A percentile compares a stretch with the other conserved stretches of the same genome.
Evolutionary conservation across 2,113 vertebrate genomes (phyloP).

Genomic region (Gulo gulo): DNA sequence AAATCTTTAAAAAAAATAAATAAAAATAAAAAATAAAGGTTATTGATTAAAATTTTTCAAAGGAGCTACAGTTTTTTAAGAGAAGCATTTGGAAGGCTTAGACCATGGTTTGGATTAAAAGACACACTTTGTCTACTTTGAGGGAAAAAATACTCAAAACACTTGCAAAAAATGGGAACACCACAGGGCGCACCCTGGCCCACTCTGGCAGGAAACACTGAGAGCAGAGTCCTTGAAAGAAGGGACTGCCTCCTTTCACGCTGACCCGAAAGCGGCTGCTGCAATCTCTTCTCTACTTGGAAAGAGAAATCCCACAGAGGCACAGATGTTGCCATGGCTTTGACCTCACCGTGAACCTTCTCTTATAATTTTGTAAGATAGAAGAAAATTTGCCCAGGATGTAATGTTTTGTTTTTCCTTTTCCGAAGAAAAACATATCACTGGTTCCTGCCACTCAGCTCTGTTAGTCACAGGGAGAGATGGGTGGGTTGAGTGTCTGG

Average conservation of each 20-base stretch:
- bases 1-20: no score
- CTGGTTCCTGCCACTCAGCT: not conserved
- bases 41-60: not conserved
- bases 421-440: not conserved
- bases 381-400: not conserved
- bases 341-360: not conserved
- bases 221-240: not conserved
- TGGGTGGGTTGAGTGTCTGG: not conserved
- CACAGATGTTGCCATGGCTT: not conserved
- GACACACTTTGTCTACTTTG: not conserved
- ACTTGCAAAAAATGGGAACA: not conserved
- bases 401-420: not conserved
- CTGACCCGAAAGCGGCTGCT: not conserved
- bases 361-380: not conserved
- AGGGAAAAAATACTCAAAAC: not conserved
- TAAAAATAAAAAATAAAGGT: not conserved
- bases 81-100: not conserved
- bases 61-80: not conserved
- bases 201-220: not conserved
- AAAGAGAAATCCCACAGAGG: not conserved
- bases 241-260: not conserved
- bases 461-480: not conserved
- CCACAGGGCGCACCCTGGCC: fast-evolving
- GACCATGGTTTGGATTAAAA: not conserved
- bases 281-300: not conserved